Conservation (phyloP, 2,113 vertebrate species). For the Pangasianodon hypophthalmus region DNA sequence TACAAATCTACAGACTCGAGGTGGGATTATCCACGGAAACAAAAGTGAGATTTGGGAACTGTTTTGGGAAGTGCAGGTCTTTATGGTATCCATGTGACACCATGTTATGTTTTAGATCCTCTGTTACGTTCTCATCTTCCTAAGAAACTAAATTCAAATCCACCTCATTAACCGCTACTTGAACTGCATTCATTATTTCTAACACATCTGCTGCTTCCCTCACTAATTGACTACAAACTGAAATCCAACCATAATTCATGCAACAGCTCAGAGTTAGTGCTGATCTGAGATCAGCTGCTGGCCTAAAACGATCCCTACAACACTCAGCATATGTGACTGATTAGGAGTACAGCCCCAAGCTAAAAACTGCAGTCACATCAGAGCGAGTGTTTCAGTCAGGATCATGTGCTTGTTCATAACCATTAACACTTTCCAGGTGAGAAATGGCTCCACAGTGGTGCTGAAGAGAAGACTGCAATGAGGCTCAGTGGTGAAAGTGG, state of each 20-base stretch:
- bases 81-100: not conserved
- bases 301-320: not conserved
- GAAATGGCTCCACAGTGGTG: not conserved
- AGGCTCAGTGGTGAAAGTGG: not conserved
- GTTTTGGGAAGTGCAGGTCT: not conserved
- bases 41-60: not conserved
- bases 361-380: not conserved
- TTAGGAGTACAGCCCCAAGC: not conserved
- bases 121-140: not conserved
- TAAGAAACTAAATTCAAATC: not conserved
- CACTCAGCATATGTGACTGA: not conserved
- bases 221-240: constrained; percentile 3
- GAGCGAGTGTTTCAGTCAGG: constrained; percentile 2
- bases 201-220: not conserved
- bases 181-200: constrained; percentile 11
- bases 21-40: not conserved
- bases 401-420: constrained; percentile 11
- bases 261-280: not conserved
- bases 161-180: not conserved
- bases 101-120: not conserved
- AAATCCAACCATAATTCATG: not conserved
- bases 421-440: constrained; percentile 43
- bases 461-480: not conserved
- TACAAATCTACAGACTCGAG: not conserved
- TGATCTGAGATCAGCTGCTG: constrained; percentile 23